Evolutionary conservation across 1,140 invertebrate genomes (phyloP).

Genomic region (Ceratina australensis): DNA sequence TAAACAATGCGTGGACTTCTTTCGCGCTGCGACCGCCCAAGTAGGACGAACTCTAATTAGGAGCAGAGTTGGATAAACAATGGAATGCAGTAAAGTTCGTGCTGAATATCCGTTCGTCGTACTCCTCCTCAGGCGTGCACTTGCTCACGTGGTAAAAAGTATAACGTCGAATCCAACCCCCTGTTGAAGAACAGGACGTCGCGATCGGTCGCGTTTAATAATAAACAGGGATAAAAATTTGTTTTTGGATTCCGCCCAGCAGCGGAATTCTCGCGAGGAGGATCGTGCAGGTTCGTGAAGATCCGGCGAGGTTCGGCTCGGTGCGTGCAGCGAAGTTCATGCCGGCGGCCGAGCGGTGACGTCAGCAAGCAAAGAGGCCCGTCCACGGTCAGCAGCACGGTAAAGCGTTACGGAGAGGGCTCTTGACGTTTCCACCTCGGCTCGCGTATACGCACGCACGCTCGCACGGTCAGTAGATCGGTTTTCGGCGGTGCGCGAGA

Average conservation of each 20-base stretch:
- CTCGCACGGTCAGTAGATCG: constrained; percentile 16
- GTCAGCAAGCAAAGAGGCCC: constrained; percentile 62
- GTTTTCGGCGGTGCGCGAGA: no score
- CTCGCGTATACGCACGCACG: constrained; percentile 23
- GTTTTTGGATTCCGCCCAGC: constrained; percentile 43
- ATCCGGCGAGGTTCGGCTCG: constrained; percentile 53
- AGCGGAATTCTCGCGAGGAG: constrained; percentile 33
- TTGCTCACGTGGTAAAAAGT: background rate
- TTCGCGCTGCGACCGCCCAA: no score
- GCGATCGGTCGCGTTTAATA: background rate
- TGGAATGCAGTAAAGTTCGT: no score
- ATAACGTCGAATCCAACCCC: background rate
- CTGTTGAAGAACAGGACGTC: no score
- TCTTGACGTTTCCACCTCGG: constrained; percentile 47
- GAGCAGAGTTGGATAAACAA: no score
- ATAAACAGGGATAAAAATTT: constrained; percentile 33
- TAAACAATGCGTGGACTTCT: no score
- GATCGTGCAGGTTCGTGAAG: constrained; percentile 62
- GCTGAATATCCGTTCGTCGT: no score
- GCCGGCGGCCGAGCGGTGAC: constrained; percentile 70
- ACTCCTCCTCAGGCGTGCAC: no score
- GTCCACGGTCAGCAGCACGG: constrained; percentile 53
- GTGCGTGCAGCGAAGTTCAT: constrained; percentile 65
- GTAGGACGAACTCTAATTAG: no score
- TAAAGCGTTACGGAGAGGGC: constrained; percentile 45